These are phyloP conservation scores for Dicrurus megarhynchus DNA, from an alignment of 2,113 vertebrate genomes.

Conservation along the genomic window DNA sequence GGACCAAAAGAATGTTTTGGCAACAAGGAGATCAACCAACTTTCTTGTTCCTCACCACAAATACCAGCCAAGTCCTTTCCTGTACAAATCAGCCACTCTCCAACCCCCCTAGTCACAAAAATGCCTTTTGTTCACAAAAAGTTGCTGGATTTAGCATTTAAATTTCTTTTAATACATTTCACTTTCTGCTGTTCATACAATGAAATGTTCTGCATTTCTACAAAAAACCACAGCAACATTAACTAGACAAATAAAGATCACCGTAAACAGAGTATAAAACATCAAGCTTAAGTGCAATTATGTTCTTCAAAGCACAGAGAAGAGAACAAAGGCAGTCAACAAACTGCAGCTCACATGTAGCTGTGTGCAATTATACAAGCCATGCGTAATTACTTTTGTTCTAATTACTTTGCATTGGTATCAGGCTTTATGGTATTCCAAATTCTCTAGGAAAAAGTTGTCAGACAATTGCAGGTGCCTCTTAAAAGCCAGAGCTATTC, in stretches of 20 bases:
- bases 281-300: background rate
- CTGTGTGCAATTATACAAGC: background rate
- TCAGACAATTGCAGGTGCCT: background rate
- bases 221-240: background rate
- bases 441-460: background rate
- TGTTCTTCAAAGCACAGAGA: background rate
- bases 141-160: background rate
- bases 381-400: background rate
- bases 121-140: background rate
- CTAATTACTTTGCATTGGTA: background rate
- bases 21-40: background rate
- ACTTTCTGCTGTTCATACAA: background rate
- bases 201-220: background rate
- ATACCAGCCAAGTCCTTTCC: background rate
- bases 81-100: background rate
- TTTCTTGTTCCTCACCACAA: background rate
- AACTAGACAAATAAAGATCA: background rate
- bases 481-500: background rate
- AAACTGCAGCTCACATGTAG: background rate
- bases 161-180: background rate
- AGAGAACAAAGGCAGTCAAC: background rate
- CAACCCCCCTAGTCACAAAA: background rate
- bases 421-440: background rate
- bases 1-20: background rate
- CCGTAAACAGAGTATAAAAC: background rate